A percentile compares a stretch with the other conserved stretches of the same genome.
Evolutionary conservation across 2,888 invertebrate genomes (phyloP).

Genomic region (Hoplodrina ambigua): DNA sequence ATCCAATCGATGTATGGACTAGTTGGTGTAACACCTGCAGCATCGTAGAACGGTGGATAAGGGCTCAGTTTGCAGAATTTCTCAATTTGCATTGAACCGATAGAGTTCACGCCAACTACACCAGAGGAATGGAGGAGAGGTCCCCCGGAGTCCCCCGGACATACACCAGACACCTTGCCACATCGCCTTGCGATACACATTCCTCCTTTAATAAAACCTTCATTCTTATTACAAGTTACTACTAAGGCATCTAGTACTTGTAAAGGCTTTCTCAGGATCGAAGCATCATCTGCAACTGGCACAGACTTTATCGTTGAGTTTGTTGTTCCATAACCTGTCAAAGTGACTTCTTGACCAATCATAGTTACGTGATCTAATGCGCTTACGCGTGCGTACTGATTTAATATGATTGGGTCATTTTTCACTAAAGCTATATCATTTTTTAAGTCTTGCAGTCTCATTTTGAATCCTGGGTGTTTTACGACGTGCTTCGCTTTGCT

Average conservation of each 20-base stretch:
- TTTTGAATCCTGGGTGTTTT: conserved; percentile 4
- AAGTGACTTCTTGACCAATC: conserved; percentile 26
- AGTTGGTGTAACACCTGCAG: conserved; percentile 21
- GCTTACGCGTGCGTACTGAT: conserved; percentile 31
- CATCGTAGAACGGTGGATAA: background rate
- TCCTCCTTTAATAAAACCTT: background rate
- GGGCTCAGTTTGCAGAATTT: background rate
- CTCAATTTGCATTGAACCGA: fast-evolving
- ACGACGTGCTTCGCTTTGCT: background rate
- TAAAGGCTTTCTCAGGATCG: conserved; percentile 14
- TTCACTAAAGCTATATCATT: conserved; percentile 37
- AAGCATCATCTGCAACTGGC: background rate
- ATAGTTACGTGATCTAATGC: conserved; percentile 27
- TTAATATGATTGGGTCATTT: conserved; percentile 21
- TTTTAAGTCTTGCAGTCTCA: fast-evolving
- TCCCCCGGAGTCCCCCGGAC: conserved; percentile 46
- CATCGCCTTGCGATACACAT: conserved; percentile 40
- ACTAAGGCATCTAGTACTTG: conserved; percentile 35
- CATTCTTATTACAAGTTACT: background rate
- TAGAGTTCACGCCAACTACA: conserved; percentile 31
- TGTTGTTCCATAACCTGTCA: conserved; percentile 35
- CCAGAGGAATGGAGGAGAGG: conserved; percentile 42
- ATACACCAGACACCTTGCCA: background rate
- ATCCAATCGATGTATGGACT: conserved; percentile 40
- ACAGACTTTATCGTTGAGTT: background rate